phyloP scores from a whole-genome alignment of 2,888 invertebrate genomes.

The Galerucella nymphaeae region DNA sequence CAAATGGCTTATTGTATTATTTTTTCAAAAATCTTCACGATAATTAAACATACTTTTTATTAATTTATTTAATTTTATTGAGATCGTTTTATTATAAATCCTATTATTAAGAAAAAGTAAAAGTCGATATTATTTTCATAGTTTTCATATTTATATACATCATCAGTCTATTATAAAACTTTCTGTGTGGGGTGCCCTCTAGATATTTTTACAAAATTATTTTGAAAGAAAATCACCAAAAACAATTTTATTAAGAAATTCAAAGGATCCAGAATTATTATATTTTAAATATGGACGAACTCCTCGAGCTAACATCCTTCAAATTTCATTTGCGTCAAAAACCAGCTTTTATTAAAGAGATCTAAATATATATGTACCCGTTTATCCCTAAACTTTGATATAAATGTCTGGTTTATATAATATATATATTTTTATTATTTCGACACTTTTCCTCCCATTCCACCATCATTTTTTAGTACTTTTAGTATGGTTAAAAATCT shows the following conservation, averaged over 20 bases:
- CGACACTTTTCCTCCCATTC: constrained; percentile 12
- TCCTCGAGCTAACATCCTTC: too few relatives aligned
- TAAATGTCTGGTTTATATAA: constrained; percentile 15
- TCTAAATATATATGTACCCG: constrained; percentile 9
- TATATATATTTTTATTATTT: constrained; percentile 15
- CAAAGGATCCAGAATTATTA: neutral
- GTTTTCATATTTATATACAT: neutral
- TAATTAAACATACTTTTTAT: too few relatives aligned
- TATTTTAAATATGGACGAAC: neutral
- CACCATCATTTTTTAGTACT: constrained; percentile 29
- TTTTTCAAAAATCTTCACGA: too few relatives aligned
- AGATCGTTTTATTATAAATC: neutral
- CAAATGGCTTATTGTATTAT: too few relatives aligned
- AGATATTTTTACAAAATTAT: neutral
- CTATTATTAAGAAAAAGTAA: neutral
- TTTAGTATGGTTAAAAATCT: constrained; percentile 37
- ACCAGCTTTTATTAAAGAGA: neutral
- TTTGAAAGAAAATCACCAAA: neutral
- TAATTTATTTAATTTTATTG: neutral
- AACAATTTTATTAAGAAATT: neutral
- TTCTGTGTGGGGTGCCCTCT: neutral
- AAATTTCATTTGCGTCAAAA: too few relatives aligned
- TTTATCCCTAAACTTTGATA: neutral
- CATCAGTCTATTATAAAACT: neutral
- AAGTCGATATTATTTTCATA: neutral